Evolutionary conservation across 1,140 invertebrate species (phyloP).

Genomic region (Pachypsylla venusta): DNA sequence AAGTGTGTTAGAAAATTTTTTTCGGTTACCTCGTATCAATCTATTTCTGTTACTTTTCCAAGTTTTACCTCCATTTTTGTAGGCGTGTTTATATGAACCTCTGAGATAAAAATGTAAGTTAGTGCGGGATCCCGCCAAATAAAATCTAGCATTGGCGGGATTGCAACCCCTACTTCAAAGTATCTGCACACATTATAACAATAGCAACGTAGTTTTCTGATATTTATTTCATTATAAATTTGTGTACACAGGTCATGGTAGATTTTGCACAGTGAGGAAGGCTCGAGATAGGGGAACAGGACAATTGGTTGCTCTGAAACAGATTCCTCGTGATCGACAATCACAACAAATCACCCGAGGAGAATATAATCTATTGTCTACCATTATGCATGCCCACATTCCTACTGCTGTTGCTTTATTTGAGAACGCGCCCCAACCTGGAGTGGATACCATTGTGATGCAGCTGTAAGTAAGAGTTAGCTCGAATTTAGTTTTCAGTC

Average conservation of each 20-base stretch:
- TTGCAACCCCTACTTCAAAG: too few relatives aligned
- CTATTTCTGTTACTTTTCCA: too few relatives aligned
- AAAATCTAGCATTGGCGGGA: too few relatives aligned
- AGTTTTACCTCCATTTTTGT: too few relatives aligned
- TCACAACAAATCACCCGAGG: conserved; percentile 36
- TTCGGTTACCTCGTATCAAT: too few relatives aligned
- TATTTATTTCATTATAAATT: conserved; percentile 30
- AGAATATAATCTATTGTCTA: conserved; percentile 36
- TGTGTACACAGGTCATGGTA: conserved; percentile 38
- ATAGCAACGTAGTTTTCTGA: too few relatives aligned
- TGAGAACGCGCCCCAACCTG: conserved; percentile 48
- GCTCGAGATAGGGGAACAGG: conserved; percentile 53
- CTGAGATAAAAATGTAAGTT: too few relatives aligned
- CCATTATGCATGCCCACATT: conserved; percentile 50
- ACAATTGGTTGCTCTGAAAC: conserved; percentile 59
- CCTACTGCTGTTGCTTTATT: conserved; percentile 55
- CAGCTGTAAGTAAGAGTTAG: conserved; percentile 57
- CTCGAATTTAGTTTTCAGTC: too few relatives aligned
- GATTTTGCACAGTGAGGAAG: conserved; percentile 44
- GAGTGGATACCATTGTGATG: conserved; percentile 54
- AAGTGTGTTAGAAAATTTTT: too few relatives aligned
- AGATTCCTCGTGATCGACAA: conserved; percentile 44
- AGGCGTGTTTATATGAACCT: too few relatives aligned
- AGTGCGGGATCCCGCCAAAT: too few relatives aligned
- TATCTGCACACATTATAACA: too few relatives aligned